Evolutionary conservation across 1,140 invertebrate species (phyloP), one percentile per base, ranked within the genome.

Genomic region (Drosophila dunni): DNA sequence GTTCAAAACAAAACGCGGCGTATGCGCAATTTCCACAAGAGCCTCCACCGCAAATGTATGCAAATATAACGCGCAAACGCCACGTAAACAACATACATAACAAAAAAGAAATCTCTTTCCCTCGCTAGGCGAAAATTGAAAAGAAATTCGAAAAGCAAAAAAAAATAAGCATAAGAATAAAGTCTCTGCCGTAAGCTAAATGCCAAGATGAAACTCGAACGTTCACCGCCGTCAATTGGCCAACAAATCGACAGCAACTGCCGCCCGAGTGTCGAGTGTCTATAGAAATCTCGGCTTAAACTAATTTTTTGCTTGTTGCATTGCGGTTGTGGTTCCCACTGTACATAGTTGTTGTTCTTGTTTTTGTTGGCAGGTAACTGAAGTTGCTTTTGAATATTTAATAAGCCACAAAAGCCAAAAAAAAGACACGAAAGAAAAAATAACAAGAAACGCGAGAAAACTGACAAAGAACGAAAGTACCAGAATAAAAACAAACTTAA

Each of bases 21-120:
- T 86, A 86, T 88, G 82, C 82, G 82, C 79, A 88, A 86, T 86
- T 86, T 85, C 62, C 63, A 86, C 71, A 81, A 85, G 63, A 70
- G 13, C 54, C 53, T 54, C 46, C 44, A 62, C 57, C 60, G 48
- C 74, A 79, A 86, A 83, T 88, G 68, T 88, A 88, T 88, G 83
- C 84, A 88, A 88, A 88, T 89, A 89, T 80, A 81, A 67, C 78
- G 56, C 79, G 72, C 83, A 86, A 83, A 88, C 84, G 83, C 83
- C 84, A 64, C 83, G 83, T 83, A 88, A 88, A 88, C 83, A 88
- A 83, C 82, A 70, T 80, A 73, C 45, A 70, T 74, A 66, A 53
- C 54, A 34, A 8, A 57, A 67, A 48, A 33, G 7, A 50, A 50
- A 67, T 50, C 65, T 45, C 24, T 17, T 24, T n/a, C 42, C 10